Percentiles rank a stretch among this genome's conserved stretches.
phyloP scores from a whole-genome alignment of 1,140 invertebrate species.

The Diplogasteroides magnus region DNA sequence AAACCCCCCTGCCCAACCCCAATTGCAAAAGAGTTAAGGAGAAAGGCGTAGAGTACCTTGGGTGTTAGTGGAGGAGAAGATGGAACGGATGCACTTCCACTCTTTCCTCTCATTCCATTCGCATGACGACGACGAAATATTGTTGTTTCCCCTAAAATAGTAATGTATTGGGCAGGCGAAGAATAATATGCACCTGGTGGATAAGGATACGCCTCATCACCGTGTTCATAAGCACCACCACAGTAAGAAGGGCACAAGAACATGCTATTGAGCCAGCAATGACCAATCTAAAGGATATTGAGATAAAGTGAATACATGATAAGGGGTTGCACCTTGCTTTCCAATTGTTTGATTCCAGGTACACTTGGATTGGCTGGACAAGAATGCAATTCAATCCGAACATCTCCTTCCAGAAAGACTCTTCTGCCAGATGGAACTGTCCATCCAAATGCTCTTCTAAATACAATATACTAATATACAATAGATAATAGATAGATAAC shows the following conservation, averaged over 20 bases:
- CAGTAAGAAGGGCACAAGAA: conserved; percentile 45
- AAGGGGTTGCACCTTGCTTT: conserved; percentile 32
- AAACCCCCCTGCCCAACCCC: too few species aligned
- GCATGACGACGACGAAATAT: background rate
- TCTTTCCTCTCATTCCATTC: background rate
- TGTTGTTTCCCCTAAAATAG: background rate
- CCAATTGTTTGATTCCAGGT: conserved; percentile 3
- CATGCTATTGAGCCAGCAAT: conserved; percentile 55
- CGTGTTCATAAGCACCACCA: conserved; percentile 41
- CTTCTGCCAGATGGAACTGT: conserved; percentile 40
- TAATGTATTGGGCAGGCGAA: background rate
- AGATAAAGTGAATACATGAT: background rate
- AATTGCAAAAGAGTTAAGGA: too few species aligned
- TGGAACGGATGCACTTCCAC: background rate
- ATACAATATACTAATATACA: conserved; percentile 4
- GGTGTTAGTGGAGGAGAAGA: conserved; percentile 23
- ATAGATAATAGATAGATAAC: conserved; percentile 3
- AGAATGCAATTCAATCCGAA: conserved; percentile 42
- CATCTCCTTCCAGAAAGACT: conserved; percentile 53
- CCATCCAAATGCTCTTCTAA: conserved; percentile 50
- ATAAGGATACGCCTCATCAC: conserved; percentile 44
- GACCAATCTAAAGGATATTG: conserved; percentile 34
- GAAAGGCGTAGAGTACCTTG: conserved; percentile 23
- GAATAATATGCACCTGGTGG: conserved; percentile 30
- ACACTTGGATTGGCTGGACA: conserved; percentile 19